Conservation (phyloP, 1,140 invertebrate species). For the Aphis craccivora region DNA sequence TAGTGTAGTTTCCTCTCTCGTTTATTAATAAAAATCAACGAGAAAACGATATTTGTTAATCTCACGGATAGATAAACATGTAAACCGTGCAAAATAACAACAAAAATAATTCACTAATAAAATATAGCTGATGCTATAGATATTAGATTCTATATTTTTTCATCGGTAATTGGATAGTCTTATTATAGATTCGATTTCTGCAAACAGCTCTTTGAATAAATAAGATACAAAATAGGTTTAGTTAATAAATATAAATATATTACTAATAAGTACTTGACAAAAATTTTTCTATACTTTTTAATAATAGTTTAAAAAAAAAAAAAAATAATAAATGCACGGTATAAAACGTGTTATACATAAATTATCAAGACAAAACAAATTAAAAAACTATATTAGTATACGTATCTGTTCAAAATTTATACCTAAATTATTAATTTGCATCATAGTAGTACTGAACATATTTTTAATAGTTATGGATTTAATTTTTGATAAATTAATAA, state of each 20-base stretch:
- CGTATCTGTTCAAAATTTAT: background rate
- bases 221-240: background rate
- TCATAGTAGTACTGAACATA: background rate
- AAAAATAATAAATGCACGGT: background rate
- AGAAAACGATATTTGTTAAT: conserved; percentile 36
- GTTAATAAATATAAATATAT: background rate
- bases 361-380: too few species aligned
- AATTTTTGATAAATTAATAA: too few species aligned
- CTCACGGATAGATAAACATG: conserved; percentile 52
- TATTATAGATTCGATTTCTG: background rate
- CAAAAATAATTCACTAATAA: background rate
- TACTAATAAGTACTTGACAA: background rate
- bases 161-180: conserved; percentile 26
- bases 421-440: background rate
- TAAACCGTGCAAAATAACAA: conserved; percentile 37
- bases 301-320: background rate
- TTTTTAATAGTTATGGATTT: background rate
- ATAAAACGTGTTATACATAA: too few species aligned
- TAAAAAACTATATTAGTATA: too few species aligned
- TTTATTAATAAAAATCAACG: background rate
- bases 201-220: background rate
- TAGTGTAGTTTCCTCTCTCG: background rate
- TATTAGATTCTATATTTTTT: background rate
- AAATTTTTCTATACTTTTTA: background rate
- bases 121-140: background rate